A percentile compares a stretch with the other conserved stretches of the same genome.
These are phyloP conservation scores for Drosophila fuyamai DNA, from an alignment of 1,140 invertebrate genomes.

Conservation along the genomic window DNA sequence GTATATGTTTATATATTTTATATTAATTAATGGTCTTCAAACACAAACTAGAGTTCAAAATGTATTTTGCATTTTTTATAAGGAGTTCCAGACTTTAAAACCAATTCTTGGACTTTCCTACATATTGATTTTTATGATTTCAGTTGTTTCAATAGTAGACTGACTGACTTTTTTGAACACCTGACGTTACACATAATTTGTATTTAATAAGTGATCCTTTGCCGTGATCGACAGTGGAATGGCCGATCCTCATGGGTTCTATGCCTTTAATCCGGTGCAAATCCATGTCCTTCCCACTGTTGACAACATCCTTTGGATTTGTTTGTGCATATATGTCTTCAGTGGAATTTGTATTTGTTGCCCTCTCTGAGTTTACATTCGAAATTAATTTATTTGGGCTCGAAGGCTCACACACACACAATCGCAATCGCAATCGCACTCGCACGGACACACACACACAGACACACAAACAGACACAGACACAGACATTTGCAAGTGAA, in stretches of 20 bases:
- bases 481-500: conserved; percentile 58
- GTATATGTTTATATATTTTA: too few relatives aligned
- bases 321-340: conserved; percentile 24
- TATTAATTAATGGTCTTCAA: too few relatives aligned
- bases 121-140: too few relatives aligned
- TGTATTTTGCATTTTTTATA: too few relatives aligned
- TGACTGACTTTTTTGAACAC: too few relatives aligned
- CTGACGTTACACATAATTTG: too few relatives aligned
- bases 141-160: too few relatives aligned
- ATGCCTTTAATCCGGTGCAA: neutral
- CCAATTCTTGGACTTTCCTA: too few relatives aligned
- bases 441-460: conserved; percentile 2
- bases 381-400: conserved; percentile 78
- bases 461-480: neutral
- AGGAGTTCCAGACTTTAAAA: too few relatives aligned
- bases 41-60: too few relatives aligned
- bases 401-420: conserved; percentile 20
- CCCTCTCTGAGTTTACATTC: conserved; percentile 62
- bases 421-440: neutral
- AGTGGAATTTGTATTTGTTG: conserved; percentile 75
- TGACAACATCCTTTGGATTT: neutral
- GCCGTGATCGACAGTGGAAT: too few relatives aligned
- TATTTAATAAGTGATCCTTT: too few relatives aligned
- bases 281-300: neutral
- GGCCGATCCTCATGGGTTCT: neutral